Evolutionary conservation across 2,113 vertebrate genomes (phyloP).

Genomic region (Corynorhinus townsendii): DNA sequence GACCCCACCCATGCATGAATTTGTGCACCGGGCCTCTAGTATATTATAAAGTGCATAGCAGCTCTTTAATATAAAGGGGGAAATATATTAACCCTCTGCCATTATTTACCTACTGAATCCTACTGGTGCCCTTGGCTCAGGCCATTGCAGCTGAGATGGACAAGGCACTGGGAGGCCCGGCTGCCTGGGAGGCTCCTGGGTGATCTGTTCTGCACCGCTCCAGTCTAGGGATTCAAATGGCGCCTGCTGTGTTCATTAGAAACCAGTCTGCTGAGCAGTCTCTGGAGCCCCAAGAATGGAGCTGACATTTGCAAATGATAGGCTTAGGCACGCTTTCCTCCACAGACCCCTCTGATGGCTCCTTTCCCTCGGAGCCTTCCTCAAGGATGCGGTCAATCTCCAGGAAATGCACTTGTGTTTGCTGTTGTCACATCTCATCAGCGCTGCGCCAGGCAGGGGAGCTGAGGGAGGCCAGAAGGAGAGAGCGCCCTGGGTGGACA

Average conservation of each 20-base stretch:
- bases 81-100: not conserved
- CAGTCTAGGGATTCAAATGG: not conserved
- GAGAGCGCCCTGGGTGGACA: conserved; percentile 78
- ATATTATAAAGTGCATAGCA: not conserved
- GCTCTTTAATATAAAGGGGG: not conserved
- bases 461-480: conserved; percentile 33
- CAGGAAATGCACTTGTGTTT: conserved; percentile 84
- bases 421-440: conserved; percentile 88
- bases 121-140: not conserved
- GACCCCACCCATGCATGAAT: too few relatives aligned
- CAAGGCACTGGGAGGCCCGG: conserved; percentile 5
- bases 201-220: not conserved
- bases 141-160: conserved; percentile 46
- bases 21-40: too few relatives aligned
- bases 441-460: conserved; percentile 65
- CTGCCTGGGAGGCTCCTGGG: not conserved
- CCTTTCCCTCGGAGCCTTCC: conserved; percentile 77
- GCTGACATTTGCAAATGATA: conserved; percentile 81
- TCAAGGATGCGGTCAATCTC: conserved; percentile 79
- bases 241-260: conserved; percentile 58
- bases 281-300: conserved; percentile 50
- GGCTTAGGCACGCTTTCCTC: conserved; percentile 74
- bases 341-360: conserved; percentile 71
- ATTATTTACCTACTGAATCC: not conserved
- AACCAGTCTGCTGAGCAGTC: conserved; percentile 64